Conservation (phyloP, 2,113 vertebrate genomes). For the Cnemophilus loriae region DNA sequence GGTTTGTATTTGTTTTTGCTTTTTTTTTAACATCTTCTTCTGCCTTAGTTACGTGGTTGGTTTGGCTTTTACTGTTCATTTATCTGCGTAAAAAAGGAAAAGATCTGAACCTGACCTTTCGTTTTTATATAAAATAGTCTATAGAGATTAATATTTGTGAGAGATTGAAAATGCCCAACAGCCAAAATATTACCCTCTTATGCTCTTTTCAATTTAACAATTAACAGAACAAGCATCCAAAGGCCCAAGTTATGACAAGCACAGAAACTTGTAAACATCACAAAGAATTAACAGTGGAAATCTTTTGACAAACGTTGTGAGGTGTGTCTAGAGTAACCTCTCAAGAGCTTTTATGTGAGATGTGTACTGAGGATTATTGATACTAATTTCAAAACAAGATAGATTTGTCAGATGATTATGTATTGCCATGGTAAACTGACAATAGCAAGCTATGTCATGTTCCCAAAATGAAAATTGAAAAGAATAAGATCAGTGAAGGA, state of each 20-base stretch:
- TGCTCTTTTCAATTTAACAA: background rate
- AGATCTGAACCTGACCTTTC: background rate
- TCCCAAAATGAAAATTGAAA: background rate
- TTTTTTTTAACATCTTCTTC: background rate
- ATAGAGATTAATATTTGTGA: background rate
- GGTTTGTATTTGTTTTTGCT: rapidly evolving
- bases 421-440: background rate
- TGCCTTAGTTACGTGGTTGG: background rate
- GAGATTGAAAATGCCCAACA: background rate
- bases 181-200: background rate
- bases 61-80: background rate
- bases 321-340: background rate
- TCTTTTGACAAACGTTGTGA: background rate
- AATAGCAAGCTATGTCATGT: background rate
- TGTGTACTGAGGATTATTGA: background rate
- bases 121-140: background rate
- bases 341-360: background rate
- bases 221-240: background rate
- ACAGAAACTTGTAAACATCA: background rate
- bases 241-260: background rate
- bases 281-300: background rate
- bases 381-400: background rate
- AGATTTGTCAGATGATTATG: background rate
- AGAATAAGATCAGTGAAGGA: background rate
- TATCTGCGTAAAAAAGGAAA: background rate